Conservation (phyloP, 2,797 vertebrate species). For the Molossus alvarezi region DNA sequence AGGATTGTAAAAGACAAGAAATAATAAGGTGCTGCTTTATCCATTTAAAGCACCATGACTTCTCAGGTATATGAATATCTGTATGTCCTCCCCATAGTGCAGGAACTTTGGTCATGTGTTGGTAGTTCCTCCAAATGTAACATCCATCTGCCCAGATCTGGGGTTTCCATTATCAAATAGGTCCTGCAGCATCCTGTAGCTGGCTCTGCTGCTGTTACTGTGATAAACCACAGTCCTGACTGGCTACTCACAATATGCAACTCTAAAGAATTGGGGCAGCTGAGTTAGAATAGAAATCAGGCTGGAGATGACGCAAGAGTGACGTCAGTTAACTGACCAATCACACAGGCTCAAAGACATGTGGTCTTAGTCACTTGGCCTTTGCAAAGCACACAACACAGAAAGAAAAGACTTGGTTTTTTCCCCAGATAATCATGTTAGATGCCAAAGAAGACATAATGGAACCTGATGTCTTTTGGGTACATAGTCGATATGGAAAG, state of each 20-base stretch:
- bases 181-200: slow-evolving; percentile 35
- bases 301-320: not conserved
- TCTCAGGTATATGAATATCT: slow-evolving; percentile 60
- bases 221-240: not conserved
- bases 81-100: slow-evolving; percentile 13
- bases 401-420: not conserved
- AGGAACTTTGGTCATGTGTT: slow-evolving; percentile 65
- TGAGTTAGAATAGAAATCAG: not conserved
- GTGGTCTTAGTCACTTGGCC: not conserved
- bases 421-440: not conserved
- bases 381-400: not conserved
- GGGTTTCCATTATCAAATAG: slow-evolving; percentile 69
- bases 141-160: not conserved
- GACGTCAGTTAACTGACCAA: not conserved
- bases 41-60: not conserved
- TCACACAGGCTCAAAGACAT: not conserved
- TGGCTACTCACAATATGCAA: not conserved
- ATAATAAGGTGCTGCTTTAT: slow-evolving; percentile 43
- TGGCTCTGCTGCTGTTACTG: not conserved
- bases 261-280: not conserved
- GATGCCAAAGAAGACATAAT: not conserved
- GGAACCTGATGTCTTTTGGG: not conserved
- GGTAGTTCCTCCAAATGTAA: slow-evolving; percentile 71
- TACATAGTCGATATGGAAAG: not conserved
- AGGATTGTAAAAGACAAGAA: not conserved